Conservation (phyloP, 2,888 invertebrate genomes). For the Odontocerum albicorne region DNA sequence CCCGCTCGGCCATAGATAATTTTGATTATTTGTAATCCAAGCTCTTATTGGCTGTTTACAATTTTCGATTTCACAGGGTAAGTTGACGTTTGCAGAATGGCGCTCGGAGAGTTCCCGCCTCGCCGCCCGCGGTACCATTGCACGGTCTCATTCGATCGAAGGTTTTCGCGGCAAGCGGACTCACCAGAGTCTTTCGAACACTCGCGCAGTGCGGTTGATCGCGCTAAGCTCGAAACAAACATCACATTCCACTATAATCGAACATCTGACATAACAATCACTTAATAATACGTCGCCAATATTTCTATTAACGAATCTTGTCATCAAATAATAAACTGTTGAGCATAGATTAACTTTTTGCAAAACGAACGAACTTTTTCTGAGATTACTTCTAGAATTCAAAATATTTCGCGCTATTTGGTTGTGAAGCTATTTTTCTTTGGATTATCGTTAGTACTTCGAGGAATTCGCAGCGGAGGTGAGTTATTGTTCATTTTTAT, state of each 20-base stretch:
- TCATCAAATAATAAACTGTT: too few species aligned
- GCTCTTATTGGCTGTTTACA: too few species aligned
- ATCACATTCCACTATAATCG: slow-evolving; percentile 9
- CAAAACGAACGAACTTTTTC: slow-evolving; percentile 16
- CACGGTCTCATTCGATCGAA: slow-evolving; percentile 14
- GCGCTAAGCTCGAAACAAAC: slow-evolving; percentile 12
- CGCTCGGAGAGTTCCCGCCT: too few species aligned
- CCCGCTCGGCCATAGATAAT: too few species aligned
- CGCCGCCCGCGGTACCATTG: too few species aligned
- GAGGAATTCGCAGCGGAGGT: slow-evolving; percentile 5
- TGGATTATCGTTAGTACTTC: slow-evolving; percentile 6
- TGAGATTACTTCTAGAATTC: too few species aligned
- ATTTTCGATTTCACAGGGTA: too few species aligned
- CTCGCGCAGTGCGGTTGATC: slow-evolving; percentile 15
- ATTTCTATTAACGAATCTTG: too few species aligned
- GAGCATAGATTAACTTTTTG: slow-evolving; percentile 3
- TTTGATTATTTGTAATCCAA: too few species aligned
- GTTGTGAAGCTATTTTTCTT: slow-evolving; percentile 4
- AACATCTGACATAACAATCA: slow-evolving; percentile 1
- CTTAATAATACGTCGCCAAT: too few species aligned
- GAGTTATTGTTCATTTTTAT: neutral
- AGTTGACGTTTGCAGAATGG: too few species aligned
- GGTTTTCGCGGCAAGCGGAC: slow-evolving; percentile 14
- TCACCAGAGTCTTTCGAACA: slow-evolving; percentile 17
- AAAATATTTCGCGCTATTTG: neutral